These are phyloP conservation scores for Daboia siamensis DNA, from an alignment of 2,113 vertebrate genomes.

Conservation along the genomic window DNA sequence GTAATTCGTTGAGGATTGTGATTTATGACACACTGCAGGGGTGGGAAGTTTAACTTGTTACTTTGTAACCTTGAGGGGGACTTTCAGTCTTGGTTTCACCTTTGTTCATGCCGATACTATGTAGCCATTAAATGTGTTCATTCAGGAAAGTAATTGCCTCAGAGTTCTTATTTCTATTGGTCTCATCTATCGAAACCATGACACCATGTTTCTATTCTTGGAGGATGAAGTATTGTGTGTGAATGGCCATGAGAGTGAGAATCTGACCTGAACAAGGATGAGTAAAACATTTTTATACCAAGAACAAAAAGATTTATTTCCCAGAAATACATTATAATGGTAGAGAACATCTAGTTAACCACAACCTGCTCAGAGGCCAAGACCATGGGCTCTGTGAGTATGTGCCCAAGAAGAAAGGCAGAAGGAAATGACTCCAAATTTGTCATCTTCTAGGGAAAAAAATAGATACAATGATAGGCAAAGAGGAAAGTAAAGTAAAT, in stretches of 20 bases:
- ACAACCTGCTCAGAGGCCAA: not conserved
- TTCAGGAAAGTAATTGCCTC: no score
- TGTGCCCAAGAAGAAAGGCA: not conserved
- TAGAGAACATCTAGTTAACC: not conserved
- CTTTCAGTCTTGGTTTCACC: no score
- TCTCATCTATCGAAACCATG: no score
- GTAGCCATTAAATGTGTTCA: no score
- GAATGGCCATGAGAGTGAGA: not conserved
- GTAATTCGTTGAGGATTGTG: no score
- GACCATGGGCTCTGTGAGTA: not conserved
- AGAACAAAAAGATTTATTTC: not conserved
- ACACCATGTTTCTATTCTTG: not conserved
- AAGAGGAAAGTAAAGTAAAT: not conserved
- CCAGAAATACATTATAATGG: not conserved
- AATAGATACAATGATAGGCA: not conserved
- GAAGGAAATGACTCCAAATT: not conserved
- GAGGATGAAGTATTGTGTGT: not conserved
- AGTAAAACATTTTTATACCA: not conserved
- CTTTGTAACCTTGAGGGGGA: no score
- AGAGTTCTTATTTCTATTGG: no score
- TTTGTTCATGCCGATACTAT: no score
- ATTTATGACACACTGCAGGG: no score
- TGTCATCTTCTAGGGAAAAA: not conserved
- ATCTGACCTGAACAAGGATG: not conserved
- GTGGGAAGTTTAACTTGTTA: no score